Evolutionary conservation across 2,113 vertebrate genomes (phyloP).

Genomic region (Clarias gariepinus): DNA sequence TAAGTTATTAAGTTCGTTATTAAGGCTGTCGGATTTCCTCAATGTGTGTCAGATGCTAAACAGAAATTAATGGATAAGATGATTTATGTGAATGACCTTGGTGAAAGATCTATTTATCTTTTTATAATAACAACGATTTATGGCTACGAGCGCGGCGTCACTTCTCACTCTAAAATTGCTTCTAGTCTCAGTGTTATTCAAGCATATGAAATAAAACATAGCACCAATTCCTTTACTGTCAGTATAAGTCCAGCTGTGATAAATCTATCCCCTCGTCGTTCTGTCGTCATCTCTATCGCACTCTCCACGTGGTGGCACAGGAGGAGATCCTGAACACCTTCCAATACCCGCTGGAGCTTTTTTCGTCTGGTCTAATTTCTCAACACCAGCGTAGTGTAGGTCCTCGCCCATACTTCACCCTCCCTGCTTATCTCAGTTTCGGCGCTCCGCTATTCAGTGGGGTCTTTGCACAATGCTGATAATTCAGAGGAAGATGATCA

Average conservation of each 20-base stretch:
- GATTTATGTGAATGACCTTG: not conserved
- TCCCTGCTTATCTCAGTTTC: constrained; percentile 63
- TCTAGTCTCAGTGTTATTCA: constrained; percentile 25
- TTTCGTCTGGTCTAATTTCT: constrained; percentile 44
- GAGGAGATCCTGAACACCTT: constrained; percentile 34
- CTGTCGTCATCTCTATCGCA: constrained; percentile 21
- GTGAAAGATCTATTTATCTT: not conserved
- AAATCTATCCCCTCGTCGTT: constrained; percentile 27
- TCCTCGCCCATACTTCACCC: constrained; percentile 63
- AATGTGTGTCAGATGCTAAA: not conserved
- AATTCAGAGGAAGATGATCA: constrained; percentile 54
- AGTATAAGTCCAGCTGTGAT: constrained; percentile 40
- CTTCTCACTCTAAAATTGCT: constrained; percentile 25
- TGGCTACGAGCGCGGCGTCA: not conserved
- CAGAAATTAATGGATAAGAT: not conserved
- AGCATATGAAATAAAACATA: constrained; percentile 48
- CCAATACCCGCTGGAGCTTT: constrained; percentile 19
- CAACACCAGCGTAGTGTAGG: constrained; percentile 48
- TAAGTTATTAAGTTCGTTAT: not conserved
- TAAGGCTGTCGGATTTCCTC: not conserved
- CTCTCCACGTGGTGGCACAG: not conserved
- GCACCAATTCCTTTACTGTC: constrained; percentile 47
- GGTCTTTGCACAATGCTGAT: constrained; percentile 65
- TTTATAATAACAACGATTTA: constrained; percentile 17
- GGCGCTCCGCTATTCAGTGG: constrained; percentile 56